Evolutionary conservation across 2,113 vertebrate species (phyloP).

Genomic region (Trochalopteron elliotii): DNA sequence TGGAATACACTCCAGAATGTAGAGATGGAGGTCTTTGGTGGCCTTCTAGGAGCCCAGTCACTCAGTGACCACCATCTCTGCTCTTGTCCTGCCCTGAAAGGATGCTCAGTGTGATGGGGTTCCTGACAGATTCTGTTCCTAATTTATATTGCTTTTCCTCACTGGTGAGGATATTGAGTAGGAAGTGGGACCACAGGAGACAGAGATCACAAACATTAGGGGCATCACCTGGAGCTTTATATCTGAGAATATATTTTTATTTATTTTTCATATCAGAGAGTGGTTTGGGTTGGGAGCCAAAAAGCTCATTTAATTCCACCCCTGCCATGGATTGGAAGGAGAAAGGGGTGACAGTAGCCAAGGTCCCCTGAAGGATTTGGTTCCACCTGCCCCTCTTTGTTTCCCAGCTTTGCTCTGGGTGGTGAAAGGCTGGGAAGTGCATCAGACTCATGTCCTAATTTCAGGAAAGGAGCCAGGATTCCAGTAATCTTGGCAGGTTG

Average conservation of each 20-base stretch:
- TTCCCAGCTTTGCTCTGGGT: background rate
- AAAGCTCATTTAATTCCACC: background rate
- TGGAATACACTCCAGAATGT: background rate
- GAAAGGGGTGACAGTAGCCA: background rate
- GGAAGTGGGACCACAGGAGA: background rate
- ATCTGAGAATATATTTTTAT: background rate
- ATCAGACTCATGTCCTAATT: background rate
- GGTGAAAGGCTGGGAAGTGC: background rate
- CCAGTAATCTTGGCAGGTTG: background rate
- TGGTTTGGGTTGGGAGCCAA: background rate
- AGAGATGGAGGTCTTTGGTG: background rate
- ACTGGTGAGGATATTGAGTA: background rate
- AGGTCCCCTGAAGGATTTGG: background rate
- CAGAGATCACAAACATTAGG: background rate
- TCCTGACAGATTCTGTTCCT: background rate
- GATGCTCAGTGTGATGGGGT: background rate
- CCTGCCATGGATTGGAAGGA: background rate
- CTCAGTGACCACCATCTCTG: background rate
- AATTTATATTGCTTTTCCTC: background rate
- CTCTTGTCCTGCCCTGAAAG: rapidly evolving
- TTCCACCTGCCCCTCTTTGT: background rate
- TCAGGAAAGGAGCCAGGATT: background rate
- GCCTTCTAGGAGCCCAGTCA: background rate
- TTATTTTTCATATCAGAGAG: background rate
- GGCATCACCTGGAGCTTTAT: background rate